These are phyloP conservation scores for Archocentrus centrarchus DNA, from an alignment of 2,113 vertebrate genomes.

Conservation along the genomic window DNA sequence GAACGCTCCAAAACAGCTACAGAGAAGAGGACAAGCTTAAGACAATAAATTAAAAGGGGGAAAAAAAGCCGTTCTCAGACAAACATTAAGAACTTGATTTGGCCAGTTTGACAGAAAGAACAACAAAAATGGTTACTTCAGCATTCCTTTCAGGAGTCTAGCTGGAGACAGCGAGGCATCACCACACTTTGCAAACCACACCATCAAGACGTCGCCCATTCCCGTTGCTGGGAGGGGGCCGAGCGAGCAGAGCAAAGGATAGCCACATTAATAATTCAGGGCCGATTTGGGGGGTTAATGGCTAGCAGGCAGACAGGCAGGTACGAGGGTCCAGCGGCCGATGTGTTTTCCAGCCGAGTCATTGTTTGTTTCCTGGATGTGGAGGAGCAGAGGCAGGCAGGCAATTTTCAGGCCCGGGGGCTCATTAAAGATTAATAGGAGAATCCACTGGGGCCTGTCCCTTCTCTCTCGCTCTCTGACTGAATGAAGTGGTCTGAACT, in stretches of 20 bases:
- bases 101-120: slow-evolving; percentile 5
- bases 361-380: slow-evolving; percentile 72
- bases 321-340: slow-evolving; percentile 29
- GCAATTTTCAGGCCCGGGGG: slow-evolving; percentile 46
- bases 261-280: slow-evolving; percentile 65
- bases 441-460: slow-evolving; percentile 61
- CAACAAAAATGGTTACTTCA: neutral
- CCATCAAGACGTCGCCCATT: slow-evolving; percentile 34
- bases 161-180: slow-evolving; percentile 1
- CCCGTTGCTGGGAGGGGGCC: slow-evolving; percentile 24
- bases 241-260: slow-evolving; percentile 21
- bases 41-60: neutral
- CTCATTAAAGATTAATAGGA: slow-evolving; percentile 76
- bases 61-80: neutral
- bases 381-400: slow-evolving; percentile 36
- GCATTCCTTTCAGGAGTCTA: neutral
- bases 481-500: slow-evolving; percentile 72
- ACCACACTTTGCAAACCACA: slow-evolving; percentile 21
- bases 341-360: slow-evolving; percentile 56
- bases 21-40: neutral
- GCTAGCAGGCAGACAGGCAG: slow-evolving; percentile 47
- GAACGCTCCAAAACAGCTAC: neutral
- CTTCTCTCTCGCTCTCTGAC: slow-evolving; percentile 52
- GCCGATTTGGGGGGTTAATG: slow-evolving; percentile 58
- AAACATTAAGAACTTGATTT: slow-evolving; percentile 9